Evolutionary conservation across 2,888 invertebrate genomes (phyloP).

Genomic region (Lymantria dispar): DNA sequence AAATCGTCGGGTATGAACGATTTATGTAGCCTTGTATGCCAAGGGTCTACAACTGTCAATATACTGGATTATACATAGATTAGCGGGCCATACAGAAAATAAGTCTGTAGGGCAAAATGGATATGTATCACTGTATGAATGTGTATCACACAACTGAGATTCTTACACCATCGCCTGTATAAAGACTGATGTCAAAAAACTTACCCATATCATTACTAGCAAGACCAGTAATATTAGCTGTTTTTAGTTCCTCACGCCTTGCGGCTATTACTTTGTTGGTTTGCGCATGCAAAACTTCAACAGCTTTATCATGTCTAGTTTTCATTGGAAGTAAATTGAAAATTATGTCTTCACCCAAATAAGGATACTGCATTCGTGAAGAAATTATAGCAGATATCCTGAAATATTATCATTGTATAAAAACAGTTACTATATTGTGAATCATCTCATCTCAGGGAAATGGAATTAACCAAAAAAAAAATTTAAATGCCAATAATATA

Average conservation of each 20-base stretch:
- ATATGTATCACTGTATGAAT: too few relatives aligned
- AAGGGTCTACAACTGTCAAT: not conserved
- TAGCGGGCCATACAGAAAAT: not conserved
- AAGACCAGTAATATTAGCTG: constrained; percentile 42
- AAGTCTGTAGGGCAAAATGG: not conserved
- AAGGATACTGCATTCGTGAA: constrained; percentile 57
- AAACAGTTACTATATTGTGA: too few relatives aligned
- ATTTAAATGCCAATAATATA: too few relatives aligned
- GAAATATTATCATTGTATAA: too few relatives aligned
- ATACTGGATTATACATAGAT: not conserved
- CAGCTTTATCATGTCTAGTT: constrained; percentile 72
- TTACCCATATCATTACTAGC: constrained; percentile 60
- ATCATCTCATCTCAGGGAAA: too few relatives aligned
- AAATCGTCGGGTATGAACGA: too few relatives aligned
- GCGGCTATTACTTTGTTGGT: constrained; percentile 69
- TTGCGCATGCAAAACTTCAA: constrained; percentile 67
- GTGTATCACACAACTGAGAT: not conserved
- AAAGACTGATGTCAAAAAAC: not conserved
- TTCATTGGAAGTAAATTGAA: constrained; percentile 82
- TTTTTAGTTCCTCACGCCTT: constrained; percentile 55
- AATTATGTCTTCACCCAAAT: constrained; percentile 48
- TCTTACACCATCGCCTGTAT: not conserved
- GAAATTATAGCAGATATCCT: constrained; percentile 34
- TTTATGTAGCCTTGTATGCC: not conserved
- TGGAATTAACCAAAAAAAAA: too few relatives aligned